Base-by-base conservation (phyloP, 1,140 invertebrate genomes). In the Drosophila orena region DNA sequence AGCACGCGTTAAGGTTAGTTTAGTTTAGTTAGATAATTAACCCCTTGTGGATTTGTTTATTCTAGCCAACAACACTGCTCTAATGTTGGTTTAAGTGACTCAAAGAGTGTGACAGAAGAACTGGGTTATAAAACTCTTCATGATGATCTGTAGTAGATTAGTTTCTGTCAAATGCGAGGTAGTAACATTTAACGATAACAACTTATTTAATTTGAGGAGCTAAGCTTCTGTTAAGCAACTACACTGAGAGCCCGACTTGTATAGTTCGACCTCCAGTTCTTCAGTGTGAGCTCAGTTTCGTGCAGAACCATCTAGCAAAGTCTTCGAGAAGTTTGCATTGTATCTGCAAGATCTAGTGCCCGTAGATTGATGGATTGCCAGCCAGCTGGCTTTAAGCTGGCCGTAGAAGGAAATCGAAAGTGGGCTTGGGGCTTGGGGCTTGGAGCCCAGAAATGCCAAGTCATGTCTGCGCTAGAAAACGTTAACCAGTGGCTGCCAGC, bases 391-490 rank as follows among this genome's bases (percentile, higher is more conserved):
- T 30, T 7, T 52, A 52, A 46, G n/a, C 58, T 56, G 52, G 14
- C 71, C 38, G 54, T 56, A 57, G 47, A 73, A 54, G 60, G 79
- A 81, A 81, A 81, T 68, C 64, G 74, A 81, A 81, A 81, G 78
- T 81, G 72, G 30, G 64, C n/a, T 56, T 55, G 56, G 27, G 46
- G 24, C 55, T 17, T 15, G 20, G 72, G 30, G 64, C n/a, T 17
- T 15, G 20, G 44, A n/a, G 20, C 54, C 44, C 34, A 62, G 57
- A 69, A 84, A 85, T 73, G 81, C 55, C 61, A 78, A 81, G 74
- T 71, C 70, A 68, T 69, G 58, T 65, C 42, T 65, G 35, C 52
- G 72, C 56, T 74, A 77, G 72, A 73, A 73, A 76, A 46, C 35
- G 30, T 37, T 46, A n/a, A 30, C 37, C 27, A 24, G 60, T 30